Conservation (phyloP, 2,888 invertebrate species). For the Caenorhabditis sp. region DNA sequence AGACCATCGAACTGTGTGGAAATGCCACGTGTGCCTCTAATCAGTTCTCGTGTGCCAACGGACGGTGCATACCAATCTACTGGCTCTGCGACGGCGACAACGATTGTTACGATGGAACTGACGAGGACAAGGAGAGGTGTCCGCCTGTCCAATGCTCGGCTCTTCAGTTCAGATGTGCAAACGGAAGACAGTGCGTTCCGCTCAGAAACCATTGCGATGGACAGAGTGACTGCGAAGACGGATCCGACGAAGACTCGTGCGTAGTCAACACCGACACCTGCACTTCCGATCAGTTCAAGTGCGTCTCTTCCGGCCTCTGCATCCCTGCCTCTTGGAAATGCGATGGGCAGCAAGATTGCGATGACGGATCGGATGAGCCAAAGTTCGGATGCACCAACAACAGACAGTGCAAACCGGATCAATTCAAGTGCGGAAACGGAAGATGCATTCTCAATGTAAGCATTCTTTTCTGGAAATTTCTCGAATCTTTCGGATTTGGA, state of each 20-base stretch:
- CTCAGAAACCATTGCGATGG: conserved; percentile 93
- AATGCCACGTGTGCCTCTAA: conserved; percentile 87
- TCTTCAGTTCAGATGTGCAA: conserved; percentile 84
- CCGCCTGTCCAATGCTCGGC: conserved; percentile 77
- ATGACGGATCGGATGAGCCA: conserved; percentile 91
- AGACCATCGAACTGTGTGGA: conserved; percentile 84
- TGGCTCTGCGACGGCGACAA: conserved; percentile 87
- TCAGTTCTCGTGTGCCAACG: conserved; percentile 92
- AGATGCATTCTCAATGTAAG: conserved; percentile 77
- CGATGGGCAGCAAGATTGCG: conserved; percentile 95
- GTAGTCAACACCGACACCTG: conserved; percentile 60
- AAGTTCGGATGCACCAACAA: conserved; percentile 64
- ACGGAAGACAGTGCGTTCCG: conserved; percentile 92
- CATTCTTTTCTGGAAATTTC: background rate
- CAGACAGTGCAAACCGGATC: conserved; percentile 73
- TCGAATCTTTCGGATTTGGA: too few species aligned
- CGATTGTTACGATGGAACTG: conserved; percentile 91
- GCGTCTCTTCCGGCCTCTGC: conserved; percentile 86
- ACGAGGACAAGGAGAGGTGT: conserved; percentile 91
- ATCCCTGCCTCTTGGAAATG: conserved; percentile 95
- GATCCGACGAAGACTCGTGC: conserved; percentile 83
- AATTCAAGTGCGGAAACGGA: conserved; percentile 79
- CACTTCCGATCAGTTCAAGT: conserved; percentile 78
- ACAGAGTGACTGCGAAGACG: conserved; percentile 91
- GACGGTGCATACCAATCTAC: conserved; percentile 92